Evolutionary conservation across 2,113 vertebrate species (phyloP).

Genomic region (Alces alces): DNA sequence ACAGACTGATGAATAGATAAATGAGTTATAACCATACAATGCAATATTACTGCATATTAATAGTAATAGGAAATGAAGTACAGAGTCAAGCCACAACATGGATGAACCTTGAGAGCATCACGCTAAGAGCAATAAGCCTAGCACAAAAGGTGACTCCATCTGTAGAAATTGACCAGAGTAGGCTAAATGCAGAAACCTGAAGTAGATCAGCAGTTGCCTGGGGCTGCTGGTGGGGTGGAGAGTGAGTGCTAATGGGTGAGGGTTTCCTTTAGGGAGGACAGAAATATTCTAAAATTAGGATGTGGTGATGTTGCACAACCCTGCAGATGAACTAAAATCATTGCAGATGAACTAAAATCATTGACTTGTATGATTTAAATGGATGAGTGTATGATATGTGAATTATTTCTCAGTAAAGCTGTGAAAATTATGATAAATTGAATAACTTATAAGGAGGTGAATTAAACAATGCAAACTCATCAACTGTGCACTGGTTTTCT

Average conservation of each 20-base stretch:
- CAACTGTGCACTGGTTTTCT: background rate
- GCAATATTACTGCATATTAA: background rate
- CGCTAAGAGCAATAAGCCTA: background rate
- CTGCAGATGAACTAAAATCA: background rate
- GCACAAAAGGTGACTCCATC: background rate
- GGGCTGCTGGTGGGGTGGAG: rapidly evolving
- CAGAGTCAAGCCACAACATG: no score
- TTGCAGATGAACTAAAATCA: background rate
- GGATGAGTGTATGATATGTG: background rate
- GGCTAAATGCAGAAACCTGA: background rate
- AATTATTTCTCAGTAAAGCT: background rate
- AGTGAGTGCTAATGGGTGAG: background rate
- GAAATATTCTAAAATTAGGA: background rate
- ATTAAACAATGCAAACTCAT: background rate
- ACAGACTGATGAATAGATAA: background rate
- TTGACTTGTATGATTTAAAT: background rate
- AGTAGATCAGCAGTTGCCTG: background rate
- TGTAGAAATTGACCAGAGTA: background rate
- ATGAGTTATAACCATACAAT: background rate
- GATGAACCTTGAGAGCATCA: background rate
- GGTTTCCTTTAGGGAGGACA: background rate
- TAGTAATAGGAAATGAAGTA: background rate
- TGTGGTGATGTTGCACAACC: background rate
- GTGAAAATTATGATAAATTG: background rate
- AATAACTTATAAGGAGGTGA: background rate